Base-by-base conservation (phyloP, 2,113 vertebrate species). In the Falcunculus frontatus region DNA sequence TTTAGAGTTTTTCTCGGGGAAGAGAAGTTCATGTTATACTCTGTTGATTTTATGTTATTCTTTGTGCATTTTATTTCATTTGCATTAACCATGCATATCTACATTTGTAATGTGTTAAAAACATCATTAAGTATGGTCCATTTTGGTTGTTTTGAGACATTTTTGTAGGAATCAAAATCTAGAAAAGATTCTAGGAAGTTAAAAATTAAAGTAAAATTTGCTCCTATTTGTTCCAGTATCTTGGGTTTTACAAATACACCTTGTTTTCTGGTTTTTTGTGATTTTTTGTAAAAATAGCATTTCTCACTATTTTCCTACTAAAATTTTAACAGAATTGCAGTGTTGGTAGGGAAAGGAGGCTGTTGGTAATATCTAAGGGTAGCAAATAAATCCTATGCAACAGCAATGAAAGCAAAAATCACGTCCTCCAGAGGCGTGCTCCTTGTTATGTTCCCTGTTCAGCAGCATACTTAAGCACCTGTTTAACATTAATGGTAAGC, bases 401-500 rank as follows among this genome's bases (percentile, higher is more conserved):
- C 42, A 72, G 53, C 76, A 95, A 86, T 96, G 92, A 90, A 84
- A 91, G 41, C 56, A 87, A 65, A 94, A 90, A 75, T 81, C 52
- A 47, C 3, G 0, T 72, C 83, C 90, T 90, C 90, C 49, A 57
- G 83, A 84, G 92, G 57, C 6, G 1, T 70, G 87, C 88, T 95
- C 65, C 90, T 89, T 93, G 80, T 93, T 90, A 42, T 50, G 88
- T 84, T 94, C 92, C 83, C 92, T 82, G 69, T 73, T 96, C 92
- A 69, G 83, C 85, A 84, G 74, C 2, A 33, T 89, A 39, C 76
- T 94, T 89, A 93, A 95, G 92, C 88, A 96, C 95, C 93, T 97
- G 96, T 96, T 96, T 96, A 92, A 96, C 92, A 93, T 94, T 97
- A 94, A 91, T 90, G 83, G 76, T 95, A 93, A 95, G 90, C 85